Percentiles rank a stretch among this genome's conserved stretches.
phyloP scores from a whole-genome alignment of 2,797 vertebrate species.

The Pteronotus mesoamericanus region DNA sequence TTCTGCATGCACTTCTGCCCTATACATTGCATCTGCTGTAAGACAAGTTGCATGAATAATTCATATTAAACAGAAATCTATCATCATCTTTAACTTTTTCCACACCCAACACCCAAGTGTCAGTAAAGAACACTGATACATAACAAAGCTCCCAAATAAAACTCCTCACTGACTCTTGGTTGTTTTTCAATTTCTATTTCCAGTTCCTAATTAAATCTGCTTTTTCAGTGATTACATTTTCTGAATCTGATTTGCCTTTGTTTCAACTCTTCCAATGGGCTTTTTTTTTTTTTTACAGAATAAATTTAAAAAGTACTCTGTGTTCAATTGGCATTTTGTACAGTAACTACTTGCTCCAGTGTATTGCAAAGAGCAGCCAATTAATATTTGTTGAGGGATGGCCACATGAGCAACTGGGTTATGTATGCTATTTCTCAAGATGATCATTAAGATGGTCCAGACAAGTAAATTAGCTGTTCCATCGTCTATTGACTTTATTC shows the following conservation, averaged over 20 bases:
- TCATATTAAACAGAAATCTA: conserved; percentile 4
- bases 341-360: conserved; percentile 10
- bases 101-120: neutral
- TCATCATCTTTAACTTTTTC: conserved; percentile 4
- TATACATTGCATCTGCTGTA: neutral
- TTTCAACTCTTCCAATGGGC: conserved; percentile 21
- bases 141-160: neutral
- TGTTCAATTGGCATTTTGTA: conserved; percentile 33
- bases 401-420: neutral
- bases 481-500: conserved; percentile 26
- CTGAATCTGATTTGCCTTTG: conserved; percentile 51
- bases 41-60: neutral
- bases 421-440: neutral
- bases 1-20: neutral
- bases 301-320: conserved; percentile 39
- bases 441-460: neutral
- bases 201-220: conserved; percentile 61
- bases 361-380: conserved; percentile 1
- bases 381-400: conserved; percentile 51
- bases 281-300: conserved; percentile 8
- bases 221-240: conserved; percentile 61
- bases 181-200: conserved; percentile 51
- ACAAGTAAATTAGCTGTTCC: neutral
- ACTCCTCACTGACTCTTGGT: neutral
- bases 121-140: neutral